Evolutionary conservation across 2,797 vertebrate genomes (phyloP).

Genomic region (Enoplosus armatus): DNA sequence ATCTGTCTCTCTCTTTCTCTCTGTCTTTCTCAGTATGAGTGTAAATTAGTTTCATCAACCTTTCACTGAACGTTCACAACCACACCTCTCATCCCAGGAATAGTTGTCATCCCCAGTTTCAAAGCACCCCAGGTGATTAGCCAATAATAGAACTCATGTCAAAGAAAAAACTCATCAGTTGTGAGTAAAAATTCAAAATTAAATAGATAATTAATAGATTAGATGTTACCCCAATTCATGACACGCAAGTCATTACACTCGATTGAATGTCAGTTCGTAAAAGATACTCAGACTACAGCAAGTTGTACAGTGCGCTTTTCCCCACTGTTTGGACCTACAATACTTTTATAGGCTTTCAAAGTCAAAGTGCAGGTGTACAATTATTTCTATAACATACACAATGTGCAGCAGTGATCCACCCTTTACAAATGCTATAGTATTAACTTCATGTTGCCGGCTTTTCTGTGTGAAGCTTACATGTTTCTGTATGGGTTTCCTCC

Average conservation of each 20-base stretch:
- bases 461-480: not conserved
- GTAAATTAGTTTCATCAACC: conserved; percentile 22
- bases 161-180: not conserved
- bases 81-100: conserved; percentile 31
- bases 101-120: conserved; percentile 36
- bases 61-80: conserved; percentile 40
- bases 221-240: not conserved
- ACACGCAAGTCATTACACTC: not conserved
- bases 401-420: not conserved
- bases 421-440: not conserved
- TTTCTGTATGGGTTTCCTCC: not conserved
- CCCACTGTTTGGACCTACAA: not conserved
- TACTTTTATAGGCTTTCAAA: not conserved
- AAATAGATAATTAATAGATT: not conserved
- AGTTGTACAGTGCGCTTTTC: not conserved
- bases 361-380: not conserved
- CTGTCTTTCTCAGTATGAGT: not conserved
- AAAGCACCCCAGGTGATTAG: conserved; percentile 23
- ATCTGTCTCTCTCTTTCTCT: not conserved
- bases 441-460: not conserved
- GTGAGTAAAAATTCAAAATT: conserved; percentile 23
- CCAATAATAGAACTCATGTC: conserved; percentile 36
- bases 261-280: not conserved
- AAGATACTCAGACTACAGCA: not conserved
- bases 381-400: not conserved